Conservation (phyloP, 2,113 vertebrate species). For the Plestiodon gilberti region DNA sequence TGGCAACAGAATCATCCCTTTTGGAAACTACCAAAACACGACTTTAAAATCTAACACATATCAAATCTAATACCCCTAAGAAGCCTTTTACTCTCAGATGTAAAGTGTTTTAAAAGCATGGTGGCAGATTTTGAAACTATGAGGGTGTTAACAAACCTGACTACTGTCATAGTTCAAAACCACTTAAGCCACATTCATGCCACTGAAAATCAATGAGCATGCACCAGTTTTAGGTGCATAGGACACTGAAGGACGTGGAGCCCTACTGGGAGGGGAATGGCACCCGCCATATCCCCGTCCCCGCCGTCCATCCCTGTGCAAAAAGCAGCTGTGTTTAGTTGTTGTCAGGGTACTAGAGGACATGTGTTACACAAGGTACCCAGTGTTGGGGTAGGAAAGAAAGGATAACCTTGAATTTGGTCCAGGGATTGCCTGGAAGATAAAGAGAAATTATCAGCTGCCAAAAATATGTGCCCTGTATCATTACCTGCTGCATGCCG, state of each 20-base stretch:
- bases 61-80: background rate
- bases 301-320: too few relatives aligned
- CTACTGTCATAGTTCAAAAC: background rate
- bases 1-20: background rate
- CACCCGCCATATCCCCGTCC: too few relatives aligned
- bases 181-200: background rate
- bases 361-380: background rate
- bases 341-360: background rate
- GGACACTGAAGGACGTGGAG: background rate
- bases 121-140: background rate
- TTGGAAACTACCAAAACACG: background rate
- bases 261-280: too few relatives aligned
- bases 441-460: background rate
- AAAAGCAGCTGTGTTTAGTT: background rate
- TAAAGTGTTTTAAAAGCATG: background rate
- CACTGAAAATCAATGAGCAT: background rate
- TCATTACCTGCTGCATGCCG: background rate
- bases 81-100: background rate
- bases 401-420: background rate
- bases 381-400: background rate
- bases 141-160: background rate
- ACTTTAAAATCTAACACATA: background rate
- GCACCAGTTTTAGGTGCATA: background rate
- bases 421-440: background rate
- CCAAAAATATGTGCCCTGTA: background rate